A percentile compares a stretch with the other conserved stretches of the same genome.
Evolutionary conservation across 2,113 vertebrate species (phyloP).

Genomic region (Strix aluco): DNA sequence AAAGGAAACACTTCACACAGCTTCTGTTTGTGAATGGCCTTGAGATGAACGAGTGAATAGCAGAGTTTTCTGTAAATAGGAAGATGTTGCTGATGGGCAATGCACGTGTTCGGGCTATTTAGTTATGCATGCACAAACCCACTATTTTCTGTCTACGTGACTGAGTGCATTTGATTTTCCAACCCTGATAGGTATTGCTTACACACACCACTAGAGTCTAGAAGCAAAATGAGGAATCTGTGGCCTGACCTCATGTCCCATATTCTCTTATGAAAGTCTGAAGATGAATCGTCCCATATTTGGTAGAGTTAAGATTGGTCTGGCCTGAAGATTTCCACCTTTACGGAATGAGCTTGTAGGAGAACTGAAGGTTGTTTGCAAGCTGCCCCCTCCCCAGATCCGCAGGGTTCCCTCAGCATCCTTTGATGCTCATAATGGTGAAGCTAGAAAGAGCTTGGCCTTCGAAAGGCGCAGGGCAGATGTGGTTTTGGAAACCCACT

Average conservation of each 20-base stretch:
- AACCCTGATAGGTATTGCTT: background rate
- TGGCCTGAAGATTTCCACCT: background rate
- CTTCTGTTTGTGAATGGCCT: background rate
- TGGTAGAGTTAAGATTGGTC: accelerated
- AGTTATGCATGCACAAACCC: background rate
- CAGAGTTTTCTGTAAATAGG: background rate
- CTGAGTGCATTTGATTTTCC: background rate
- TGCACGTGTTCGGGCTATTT: accelerated
- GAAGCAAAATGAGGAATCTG: background rate
- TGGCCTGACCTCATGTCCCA: background rate
- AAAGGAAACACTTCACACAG: background rate
- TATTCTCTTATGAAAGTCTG: background rate
- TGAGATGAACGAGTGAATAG: background rate
- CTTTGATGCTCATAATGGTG: background rate
- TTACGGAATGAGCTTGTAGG: background rate
- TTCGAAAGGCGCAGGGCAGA: background rate
- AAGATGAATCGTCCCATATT: background rate
- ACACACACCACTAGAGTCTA: background rate
- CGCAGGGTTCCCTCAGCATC: background rate
- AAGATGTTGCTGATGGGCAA: background rate
- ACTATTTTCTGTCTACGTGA: background rate
- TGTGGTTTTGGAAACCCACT: background rate
- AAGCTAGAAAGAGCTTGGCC: background rate
- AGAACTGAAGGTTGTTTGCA: background rate
- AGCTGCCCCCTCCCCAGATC: background rate